Base-by-base conservation (phyloP, 2,113 vertebrate genomes). In the Platycercus adscitus region DNA sequence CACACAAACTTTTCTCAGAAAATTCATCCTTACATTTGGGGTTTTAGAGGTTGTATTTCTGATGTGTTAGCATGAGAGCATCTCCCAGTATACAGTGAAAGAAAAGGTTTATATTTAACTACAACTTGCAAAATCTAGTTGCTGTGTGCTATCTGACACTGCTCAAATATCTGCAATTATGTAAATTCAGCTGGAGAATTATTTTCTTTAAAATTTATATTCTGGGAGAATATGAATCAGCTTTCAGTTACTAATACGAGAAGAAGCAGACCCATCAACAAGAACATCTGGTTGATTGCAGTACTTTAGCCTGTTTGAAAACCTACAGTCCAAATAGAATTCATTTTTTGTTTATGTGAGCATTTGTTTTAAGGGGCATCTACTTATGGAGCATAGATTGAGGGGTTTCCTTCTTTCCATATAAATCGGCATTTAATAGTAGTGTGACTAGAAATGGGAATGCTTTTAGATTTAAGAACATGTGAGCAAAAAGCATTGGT, bases 281-380 rank as follows among this genome's bases (percentile, higher is more conserved):
- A 56, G 79, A 86, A 88, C n/a, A 84, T 71, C 91, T 93, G 52
- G 37, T 84, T 76, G 56, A 81, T 82, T 91, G 91, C 77, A 81
- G 73, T 31, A 71, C 31, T 88, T 86, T 53, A 63, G 39, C 63
- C 64, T 78, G 8, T 56, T 88, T 93, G 65, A 84, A 90, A 95
- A 84, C 39, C 72, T 86, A 7, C 37, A 77, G 35, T 71, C 94
- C 64, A 93, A 88, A 75, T 50, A 64, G n/a, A 86, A 90, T 77
- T 47, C 8, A 17, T 17, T 90, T 94, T 91, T 91, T 71, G 16
- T 86, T 90, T 86, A 68, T 1, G 2, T 58, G 33, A 86, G 24
- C 53, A 16, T 86, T 94, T 89, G 14, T 72, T 91, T 90, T 71
- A 73, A 88, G 33, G 53, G 43, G 4, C 64, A 88, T 91, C 93